Conservation (phyloP, 2,797 vertebrate genomes). For the Buceros bicornis region DNA sequence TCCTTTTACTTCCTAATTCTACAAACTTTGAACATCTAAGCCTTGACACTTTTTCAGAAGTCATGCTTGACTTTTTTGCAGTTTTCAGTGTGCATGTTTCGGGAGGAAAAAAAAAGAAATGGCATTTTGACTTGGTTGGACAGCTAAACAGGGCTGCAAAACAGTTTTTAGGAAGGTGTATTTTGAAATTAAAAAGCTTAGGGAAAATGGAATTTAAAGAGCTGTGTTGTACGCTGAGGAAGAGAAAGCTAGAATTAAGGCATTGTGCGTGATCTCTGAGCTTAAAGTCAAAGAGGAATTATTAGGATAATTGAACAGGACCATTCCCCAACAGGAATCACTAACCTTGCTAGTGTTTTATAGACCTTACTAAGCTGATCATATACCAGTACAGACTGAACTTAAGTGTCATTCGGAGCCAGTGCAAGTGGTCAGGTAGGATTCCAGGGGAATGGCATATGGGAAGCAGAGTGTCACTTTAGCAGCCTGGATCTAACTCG, state of each 20-base stretch:
- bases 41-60: background rate
- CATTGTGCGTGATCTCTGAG: background rate
- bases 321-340: background rate
- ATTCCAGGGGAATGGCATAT: background rate
- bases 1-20: background rate
- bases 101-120: background rate
- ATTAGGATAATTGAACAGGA: slow-evolving; percentile 32
- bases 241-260: background rate
- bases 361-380: slow-evolving; percentile 10
- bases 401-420: background rate
- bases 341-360: slow-evolving; percentile 3
- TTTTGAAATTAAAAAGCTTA: background rate
- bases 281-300: slow-evolving; percentile 13
- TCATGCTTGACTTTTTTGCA: background rate
- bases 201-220: background rate
- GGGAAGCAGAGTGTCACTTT: background rate
- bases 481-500: background rate
- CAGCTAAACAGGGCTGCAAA: background rate
- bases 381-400: background rate
- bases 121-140: background rate
- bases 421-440: background rate
- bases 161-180: background rate
- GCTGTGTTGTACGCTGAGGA: background rate
- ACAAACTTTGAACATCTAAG: background rate
- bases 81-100: background rate